Evolutionary conservation across 1,140 invertebrate genomes (phyloP).

Genomic region (Pogonus chalceus): DNA sequence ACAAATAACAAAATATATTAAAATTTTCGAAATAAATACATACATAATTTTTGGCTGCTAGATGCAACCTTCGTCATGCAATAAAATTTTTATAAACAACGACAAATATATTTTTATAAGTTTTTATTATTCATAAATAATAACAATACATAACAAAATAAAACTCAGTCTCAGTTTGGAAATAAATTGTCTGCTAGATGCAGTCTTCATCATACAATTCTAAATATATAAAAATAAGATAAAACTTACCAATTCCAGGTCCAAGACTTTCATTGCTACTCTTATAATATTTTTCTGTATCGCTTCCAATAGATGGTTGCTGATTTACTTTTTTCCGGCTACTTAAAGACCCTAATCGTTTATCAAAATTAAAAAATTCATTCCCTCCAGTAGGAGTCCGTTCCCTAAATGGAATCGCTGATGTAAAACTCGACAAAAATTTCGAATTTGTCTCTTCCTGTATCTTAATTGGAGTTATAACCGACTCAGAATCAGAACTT

Average conservation of each 20-base stretch:
- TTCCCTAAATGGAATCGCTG: constrained; percentile 9
- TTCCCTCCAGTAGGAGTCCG: constrained; percentile 6
- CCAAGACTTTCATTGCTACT: constrained; percentile 66
- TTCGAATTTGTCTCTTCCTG: constrained; percentile 12
- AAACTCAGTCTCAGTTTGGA: too few relatives aligned
- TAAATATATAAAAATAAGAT: constrained; percentile 7
- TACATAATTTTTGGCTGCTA: too few relatives aligned
- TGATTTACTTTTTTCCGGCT: constrained; percentile 41
- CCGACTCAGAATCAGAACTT: constrained; percentile 57
- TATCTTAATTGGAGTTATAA: constrained; percentile 41
- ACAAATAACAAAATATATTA: too few relatives aligned
- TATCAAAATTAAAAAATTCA: constrained; percentile 7
- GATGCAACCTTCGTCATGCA: too few relatives aligned
- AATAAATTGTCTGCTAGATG: too few relatives aligned
- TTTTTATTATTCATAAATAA: too few relatives aligned
- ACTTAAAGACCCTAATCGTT: constrained; percentile 40
- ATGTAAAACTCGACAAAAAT: not conserved
- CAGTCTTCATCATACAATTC: constrained; percentile 4
- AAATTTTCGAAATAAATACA: too few relatives aligned
- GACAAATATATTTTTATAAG: too few relatives aligned
- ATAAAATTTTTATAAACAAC: too few relatives aligned
- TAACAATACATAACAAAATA: too few relatives aligned
- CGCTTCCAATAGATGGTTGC: constrained; percentile 37
- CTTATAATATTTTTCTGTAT: constrained; percentile 38
- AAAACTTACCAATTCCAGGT: constrained; percentile 34